A percentile compares a stretch with the other conserved stretches of the same genome.
phyloP scores from a whole-genome alignment of 2,113 vertebrate species.

The Daboia siamensis region DNA sequence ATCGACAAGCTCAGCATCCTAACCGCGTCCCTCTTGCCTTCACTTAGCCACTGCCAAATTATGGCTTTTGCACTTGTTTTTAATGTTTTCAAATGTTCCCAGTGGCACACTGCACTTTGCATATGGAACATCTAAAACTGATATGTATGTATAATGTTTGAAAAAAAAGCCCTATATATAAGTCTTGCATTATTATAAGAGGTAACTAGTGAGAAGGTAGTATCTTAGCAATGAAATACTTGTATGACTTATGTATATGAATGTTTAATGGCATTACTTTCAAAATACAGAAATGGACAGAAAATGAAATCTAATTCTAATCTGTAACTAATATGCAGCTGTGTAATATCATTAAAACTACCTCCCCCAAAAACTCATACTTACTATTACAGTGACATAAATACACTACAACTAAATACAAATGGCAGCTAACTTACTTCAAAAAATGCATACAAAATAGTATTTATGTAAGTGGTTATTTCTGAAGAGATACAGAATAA shows the following conservation, averaged over 20 bases:
- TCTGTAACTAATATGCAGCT: neutral
- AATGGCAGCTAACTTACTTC: neutral
- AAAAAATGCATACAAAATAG: neutral
- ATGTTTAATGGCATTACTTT: neutral
- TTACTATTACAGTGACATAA: neutral
- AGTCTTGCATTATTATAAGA: neutral
- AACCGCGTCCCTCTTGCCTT: neutral
- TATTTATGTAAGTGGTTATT: neutral
- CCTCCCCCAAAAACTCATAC: neutral
- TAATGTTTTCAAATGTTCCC: neutral
- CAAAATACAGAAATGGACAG: neutral
- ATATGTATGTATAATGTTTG: neutral
- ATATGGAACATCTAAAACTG: neutral
- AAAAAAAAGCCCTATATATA: neutral
- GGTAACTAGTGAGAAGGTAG: neutral
- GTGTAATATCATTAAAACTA: neutral
- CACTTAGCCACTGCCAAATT: neutral
- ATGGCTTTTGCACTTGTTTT: neutral
- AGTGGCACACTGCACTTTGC: neutral
- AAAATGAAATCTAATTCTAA: neutral
- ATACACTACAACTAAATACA: neutral
- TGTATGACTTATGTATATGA: neutral
- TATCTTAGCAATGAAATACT: neutral
- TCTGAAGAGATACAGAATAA: neutral
- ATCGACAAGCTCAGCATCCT: no score